Base-by-base conservation (phyloP, 1,140 invertebrate genomes). In the Caenorhabditis remanei region DNA sequence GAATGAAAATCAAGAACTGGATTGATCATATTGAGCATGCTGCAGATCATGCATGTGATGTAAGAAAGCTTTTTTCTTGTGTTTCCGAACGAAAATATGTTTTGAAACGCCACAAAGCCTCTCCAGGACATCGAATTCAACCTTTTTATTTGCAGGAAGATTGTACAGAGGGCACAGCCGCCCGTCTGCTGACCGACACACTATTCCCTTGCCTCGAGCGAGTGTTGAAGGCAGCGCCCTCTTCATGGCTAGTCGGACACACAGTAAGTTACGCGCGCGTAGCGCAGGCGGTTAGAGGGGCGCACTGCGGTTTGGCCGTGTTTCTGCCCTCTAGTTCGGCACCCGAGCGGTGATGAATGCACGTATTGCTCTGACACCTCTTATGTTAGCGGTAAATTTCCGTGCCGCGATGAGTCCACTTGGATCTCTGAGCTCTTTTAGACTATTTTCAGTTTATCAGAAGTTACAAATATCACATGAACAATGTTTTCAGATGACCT, bases 401-500 rank as follows among this genome's bases (percentile, higher is more conserved):
- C 71, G 71, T 79, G 71, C 84, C 61, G 61, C 84, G 46, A 85
- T 50, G 61, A 85, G 43, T 63, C 56, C 46, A 67, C 32, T 50
- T 19, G 82, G 82, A 84, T 63, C 53, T 58, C 53, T 58, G 58
- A 84, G 58, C 53, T 84, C 58, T 84, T 58, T 58, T 84, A 24
- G n/a, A 55, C 32, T 32, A 32, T 32, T 32, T 32, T 32, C 32
- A 32, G 32, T 32, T 32, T 32, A 32, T 32, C 32, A 32, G 32
- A 32, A 32, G 32, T 32, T 32, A 32, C 32, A 32, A 32, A 32
- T 32, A 32, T 32, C 32, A 32, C 2, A 0, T 32, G 32, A 32
- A 32, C 32, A 32, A n/a, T 55, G 11, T 56, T 87, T 86, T 87
- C 63, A 87, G 86, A 84, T 87, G 63, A 87, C 86, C 11, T 87